Conservation (phyloP, 2,888 invertebrate genomes). For the Lasioglossum vierecki region DNA sequence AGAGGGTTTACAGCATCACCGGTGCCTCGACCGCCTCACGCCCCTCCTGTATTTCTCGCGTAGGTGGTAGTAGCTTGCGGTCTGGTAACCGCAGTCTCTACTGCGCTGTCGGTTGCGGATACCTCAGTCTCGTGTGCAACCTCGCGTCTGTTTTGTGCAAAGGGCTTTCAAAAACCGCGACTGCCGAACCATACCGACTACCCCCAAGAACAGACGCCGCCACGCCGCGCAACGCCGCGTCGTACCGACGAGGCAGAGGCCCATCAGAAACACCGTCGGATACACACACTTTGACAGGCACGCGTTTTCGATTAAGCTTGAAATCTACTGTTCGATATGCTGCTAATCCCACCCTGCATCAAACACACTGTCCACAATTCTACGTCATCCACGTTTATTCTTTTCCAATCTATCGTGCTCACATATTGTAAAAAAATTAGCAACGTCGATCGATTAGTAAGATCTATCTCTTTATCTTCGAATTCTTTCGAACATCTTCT, state of each 20-base stretch:
- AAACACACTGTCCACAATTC: background rate
- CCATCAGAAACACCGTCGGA: constrained; percentile 54
- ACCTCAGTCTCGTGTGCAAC: constrained; percentile 72
- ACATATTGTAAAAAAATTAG: background rate
- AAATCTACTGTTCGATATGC: constrained; percentile 50
- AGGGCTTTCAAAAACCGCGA: constrained; percentile 81
- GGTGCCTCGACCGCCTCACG: constrained; percentile 55
- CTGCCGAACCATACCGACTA: constrained; percentile 71
- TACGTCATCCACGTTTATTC: background rate
- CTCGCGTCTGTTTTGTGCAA: constrained; percentile 75
- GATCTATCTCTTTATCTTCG: no score
- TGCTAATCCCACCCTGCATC: constrained; percentile 1
- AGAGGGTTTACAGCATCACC: constrained; percentile 79
- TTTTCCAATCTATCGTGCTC: background rate
- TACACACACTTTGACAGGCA: constrained; percentile 66
- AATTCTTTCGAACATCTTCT: no score
- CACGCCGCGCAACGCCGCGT: constrained; percentile 34
- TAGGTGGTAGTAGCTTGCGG: constrained; percentile 81
- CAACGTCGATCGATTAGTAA: no score
- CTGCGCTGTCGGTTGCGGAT: constrained; percentile 78
- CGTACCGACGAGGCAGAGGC: constrained; percentile 59
- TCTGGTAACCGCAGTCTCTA: constrained; percentile 81
- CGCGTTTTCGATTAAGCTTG: constrained; percentile 64
- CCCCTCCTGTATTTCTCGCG: constrained; percentile 66
- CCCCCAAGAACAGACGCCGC: constrained; percentile 64